Evolutionary conservation across 2,888 invertebrate species (phyloP).

Genomic region (Cynaeus angustus): DNA sequence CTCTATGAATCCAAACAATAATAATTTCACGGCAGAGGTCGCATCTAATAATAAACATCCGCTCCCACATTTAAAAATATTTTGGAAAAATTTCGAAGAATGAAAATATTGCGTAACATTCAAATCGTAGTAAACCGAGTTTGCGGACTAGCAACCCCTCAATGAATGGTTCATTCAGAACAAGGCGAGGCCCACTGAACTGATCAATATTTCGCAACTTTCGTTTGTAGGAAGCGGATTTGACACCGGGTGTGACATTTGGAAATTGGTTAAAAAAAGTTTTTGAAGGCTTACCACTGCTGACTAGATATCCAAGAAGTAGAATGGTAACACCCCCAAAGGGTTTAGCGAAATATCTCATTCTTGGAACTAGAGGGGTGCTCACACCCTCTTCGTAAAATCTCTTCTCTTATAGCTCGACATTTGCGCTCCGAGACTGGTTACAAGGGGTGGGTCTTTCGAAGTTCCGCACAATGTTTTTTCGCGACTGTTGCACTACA

Average conservation of each 20-base stretch:
- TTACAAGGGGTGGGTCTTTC: slow-evolving; percentile 48
- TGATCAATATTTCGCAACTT: slow-evolving; percentile 52
- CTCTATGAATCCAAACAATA: background rate
- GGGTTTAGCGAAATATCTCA: slow-evolving; percentile 17
- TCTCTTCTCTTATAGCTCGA: slow-evolving; percentile 69
- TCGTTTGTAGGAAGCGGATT: slow-evolving; percentile 48
- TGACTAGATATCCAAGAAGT: slow-evolving; percentile 22
- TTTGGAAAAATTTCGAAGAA: slow-evolving; percentile 14
- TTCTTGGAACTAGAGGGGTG: slow-evolving; percentile 45
- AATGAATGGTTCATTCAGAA: slow-evolving; percentile 53
- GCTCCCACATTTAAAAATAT: background rate
- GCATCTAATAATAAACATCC: slow-evolving; percentile 3
- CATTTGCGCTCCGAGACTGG: slow-evolving; percentile 53
- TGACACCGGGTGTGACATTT: slow-evolving; percentile 50
- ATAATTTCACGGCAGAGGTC: slow-evolving; percentile 7
- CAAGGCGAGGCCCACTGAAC: slow-evolving; percentile 51
- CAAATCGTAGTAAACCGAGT: slow-evolving; percentile 46
- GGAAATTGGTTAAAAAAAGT: slow-evolving; percentile 2
- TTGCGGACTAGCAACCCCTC: slow-evolving; percentile 47
- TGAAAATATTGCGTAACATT: slow-evolving; percentile 45
- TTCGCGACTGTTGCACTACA: background rate
- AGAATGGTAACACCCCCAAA: slow-evolving; percentile 25
- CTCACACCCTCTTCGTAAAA: slow-evolving; percentile 60
- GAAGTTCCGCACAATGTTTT: slow-evolving; percentile 16
- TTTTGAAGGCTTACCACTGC: slow-evolving; percentile 22